Base-by-base conservation (phyloP, 2,888 invertebrate species). In the Diogma glabrata region DNA sequence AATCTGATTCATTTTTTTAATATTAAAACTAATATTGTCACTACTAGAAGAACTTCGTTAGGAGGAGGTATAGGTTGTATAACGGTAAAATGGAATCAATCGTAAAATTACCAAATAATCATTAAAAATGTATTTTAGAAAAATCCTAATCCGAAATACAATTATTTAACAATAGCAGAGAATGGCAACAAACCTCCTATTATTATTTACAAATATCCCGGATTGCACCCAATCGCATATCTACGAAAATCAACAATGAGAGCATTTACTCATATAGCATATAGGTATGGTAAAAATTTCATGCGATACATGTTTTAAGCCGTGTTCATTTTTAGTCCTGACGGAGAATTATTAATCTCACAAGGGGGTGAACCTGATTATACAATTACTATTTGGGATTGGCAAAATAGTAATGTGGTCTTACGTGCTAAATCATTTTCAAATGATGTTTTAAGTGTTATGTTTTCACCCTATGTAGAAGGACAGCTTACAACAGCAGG, bases 321-420 rank as follows among this genome's bases (percentile, higher is more conserved):
- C n/a, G n/a, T n/a, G n/a, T n/a, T n/a, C 67, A 70, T 12, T 63
- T 47, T 3, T 47, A 92, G 90, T 61, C 81, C 84, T 3, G 81
- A 85, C 59, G 94, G 93, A 1, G 78, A 81, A 51, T 67, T 90
- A 43, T 67, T 94, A 52, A 87, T 84, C 0, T 64, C 69, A 0
- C 70, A 70, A 58, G 90, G 90, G 1, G 85, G 84, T 8, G 82
- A 84, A 54, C 93, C 93, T 0, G 93, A 94, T 66, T 89, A 82
- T 64, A 81, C 85, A 65, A 73, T 93, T 30, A 92, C 92, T 0
- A 79, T 94, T 52, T 94, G 92, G 92, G 79, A 85, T 61, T 94
- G 93, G 93, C 75, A 78, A 58, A 75, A 75, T 14, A 83, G 83
- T 52, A 78, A 72, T 58, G 87, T 90, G 50, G 72, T 90, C 45